Evolutionary conservation across 2,797 vertebrate species (phyloP).

Genomic region (Ptychobarbus kaznakovi): DNA sequence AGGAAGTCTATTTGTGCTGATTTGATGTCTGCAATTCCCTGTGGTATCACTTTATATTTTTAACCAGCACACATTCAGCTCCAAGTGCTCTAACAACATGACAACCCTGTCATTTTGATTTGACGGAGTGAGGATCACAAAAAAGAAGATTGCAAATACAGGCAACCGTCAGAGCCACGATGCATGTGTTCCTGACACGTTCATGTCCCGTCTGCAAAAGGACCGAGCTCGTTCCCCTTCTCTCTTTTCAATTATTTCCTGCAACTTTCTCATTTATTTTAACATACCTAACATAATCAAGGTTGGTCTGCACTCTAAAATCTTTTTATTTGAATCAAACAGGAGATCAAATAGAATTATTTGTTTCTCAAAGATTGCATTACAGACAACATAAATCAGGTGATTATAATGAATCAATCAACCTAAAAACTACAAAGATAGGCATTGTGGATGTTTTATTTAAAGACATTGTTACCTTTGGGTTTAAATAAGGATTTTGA

Average conservation of each 20-base stretch:
- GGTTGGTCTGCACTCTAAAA: no score
- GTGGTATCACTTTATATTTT: constrained; percentile 18
- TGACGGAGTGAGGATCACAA: constrained; percentile 38
- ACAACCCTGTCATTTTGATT: constrained; percentile 46
- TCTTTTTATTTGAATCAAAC: no score
- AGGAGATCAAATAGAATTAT: no score
- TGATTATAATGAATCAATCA: no score
- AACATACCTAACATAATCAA: background rate
- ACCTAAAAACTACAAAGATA: no score
- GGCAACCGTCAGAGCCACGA: background rate
- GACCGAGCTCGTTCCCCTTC: background rate
- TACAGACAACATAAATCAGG: no score
- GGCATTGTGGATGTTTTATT: no score
- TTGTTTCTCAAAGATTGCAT: no score
- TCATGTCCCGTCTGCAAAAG: background rate
- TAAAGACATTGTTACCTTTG: no score
- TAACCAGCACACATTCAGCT: constrained; percentile 19
- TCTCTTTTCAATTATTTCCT: background rate
- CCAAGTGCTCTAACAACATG: constrained; percentile 36
- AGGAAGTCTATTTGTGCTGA: constrained; percentile 8
- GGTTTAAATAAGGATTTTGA: no score
- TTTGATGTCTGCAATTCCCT: constrained; percentile 15
- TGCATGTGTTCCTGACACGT: constrained; percentile 7
- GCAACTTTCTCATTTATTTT: background rate
- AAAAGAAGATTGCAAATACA: constrained; percentile 10